These are phyloP conservation scores for Pempheris klunzingeri DNA, from an alignment of 2,797 vertebrate genomes.

Conservation along the genomic window DNA sequence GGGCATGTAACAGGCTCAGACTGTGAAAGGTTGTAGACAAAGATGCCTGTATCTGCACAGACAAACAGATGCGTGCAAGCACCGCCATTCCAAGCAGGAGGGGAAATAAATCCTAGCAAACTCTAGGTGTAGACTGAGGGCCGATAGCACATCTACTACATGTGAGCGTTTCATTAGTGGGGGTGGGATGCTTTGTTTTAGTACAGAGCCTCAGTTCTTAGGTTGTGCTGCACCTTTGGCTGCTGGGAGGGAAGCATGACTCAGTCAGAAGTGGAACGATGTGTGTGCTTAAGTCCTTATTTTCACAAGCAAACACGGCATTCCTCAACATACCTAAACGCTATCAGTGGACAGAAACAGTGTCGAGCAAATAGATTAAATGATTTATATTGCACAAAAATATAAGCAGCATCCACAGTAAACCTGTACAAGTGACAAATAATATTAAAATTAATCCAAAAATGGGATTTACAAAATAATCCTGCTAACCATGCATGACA, in stretches of 20 bases:
- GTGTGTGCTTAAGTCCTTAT: background rate
- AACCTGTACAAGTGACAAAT: background rate
- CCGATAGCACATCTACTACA: background rate
- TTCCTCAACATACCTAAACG: background rate
- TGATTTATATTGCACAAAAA: background rate
- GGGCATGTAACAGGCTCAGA: constrained; percentile 50
- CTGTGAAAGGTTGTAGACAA: constrained; percentile 58
- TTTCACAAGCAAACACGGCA: background rate
- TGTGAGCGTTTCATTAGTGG: constrained; percentile 18
- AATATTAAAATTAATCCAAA: background rate
- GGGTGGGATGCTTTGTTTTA: background rate
- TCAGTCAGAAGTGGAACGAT: background rate
- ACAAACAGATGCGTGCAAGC: constrained; percentile 31
- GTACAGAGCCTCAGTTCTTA: background rate
- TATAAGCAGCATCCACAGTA: background rate
- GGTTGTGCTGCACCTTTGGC: background rate
- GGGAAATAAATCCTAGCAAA: constrained; percentile 22
- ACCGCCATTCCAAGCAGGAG: constrained; percentile 10
- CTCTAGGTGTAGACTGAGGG: background rate
- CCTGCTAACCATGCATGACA: background rate
- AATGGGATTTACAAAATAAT: background rate
- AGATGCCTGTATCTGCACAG: constrained; percentile 35
- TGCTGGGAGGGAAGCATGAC: background rate
- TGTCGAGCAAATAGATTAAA: background rate
- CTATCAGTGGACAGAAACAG: background rate